phyloP scores from a whole-genome alignment of 92 coral and sea anemone species.

The Siderastrea siderea region DNA sequence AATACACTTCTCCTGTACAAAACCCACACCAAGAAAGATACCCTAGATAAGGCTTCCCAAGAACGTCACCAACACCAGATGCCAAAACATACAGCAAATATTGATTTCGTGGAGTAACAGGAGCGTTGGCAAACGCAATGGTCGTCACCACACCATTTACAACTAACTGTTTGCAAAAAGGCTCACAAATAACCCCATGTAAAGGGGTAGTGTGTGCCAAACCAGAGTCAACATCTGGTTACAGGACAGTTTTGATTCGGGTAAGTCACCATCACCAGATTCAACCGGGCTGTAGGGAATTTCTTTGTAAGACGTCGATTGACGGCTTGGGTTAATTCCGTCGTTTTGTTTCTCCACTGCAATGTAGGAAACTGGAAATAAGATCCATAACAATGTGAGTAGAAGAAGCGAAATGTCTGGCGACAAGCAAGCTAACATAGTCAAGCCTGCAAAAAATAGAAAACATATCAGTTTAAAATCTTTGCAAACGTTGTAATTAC shows the following conservation, averaged over 20 bases:
- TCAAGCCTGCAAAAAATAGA: not conserved
- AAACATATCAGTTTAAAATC: no score
- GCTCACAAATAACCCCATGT: not conserved
- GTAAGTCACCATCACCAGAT: not conserved
- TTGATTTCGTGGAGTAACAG: not conserved
- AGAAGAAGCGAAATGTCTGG: not conserved
- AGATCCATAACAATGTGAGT: not conserved
- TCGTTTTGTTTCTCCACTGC: not conserved
- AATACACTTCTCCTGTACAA: not conserved
- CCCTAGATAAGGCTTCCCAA: not conserved
- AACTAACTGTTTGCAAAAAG: not conserved
- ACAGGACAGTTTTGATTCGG: not conserved
- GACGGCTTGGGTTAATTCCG: not conserved
- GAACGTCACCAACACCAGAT: not conserved
- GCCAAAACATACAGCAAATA: not conserved
- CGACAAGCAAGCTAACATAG: not conserved
- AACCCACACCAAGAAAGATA: not conserved
- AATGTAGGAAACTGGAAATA: not conserved
- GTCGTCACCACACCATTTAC: not conserved
- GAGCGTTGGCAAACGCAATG: not conserved
- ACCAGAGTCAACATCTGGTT: not conserved
- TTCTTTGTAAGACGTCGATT: not conserved
- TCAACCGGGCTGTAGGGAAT: slow-evolving; percentile 1
- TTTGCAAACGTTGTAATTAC: no score
- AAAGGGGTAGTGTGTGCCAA: not conserved